Conservation (phyloP, 2,888 invertebrate species). For the Cyclophora punctaria region DNA sequence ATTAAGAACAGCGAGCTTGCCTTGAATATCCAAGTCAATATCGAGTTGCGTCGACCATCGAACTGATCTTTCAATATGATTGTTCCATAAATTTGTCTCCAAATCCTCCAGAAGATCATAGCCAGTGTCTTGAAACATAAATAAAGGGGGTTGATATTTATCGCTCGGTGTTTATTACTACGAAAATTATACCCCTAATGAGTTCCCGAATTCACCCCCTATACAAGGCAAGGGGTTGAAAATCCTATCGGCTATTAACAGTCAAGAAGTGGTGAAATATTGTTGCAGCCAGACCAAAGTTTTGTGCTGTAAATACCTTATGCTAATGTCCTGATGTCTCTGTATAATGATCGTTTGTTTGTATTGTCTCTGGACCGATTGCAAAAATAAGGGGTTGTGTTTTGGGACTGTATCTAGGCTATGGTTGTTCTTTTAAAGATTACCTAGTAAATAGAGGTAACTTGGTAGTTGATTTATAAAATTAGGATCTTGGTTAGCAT, state of each 20-base stretch:
- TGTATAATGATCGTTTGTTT: not conserved
- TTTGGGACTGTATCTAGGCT: no score
- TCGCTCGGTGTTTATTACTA: conserved; percentile 70
- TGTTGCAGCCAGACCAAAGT: conserved; percentile 34
- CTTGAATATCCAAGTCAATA: not conserved
- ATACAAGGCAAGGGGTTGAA: conserved; percentile 47
- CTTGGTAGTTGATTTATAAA: no score
- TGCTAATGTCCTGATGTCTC: conserved; percentile 39
- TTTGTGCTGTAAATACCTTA: conserved; percentile 46
- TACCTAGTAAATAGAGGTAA: no score
- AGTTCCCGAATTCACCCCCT: conserved; percentile 62
- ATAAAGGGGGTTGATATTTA: conserved; percentile 70
- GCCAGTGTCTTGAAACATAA: conserved; percentile 42
- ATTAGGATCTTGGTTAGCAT: no score
- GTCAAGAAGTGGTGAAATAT: conserved; percentile 66
- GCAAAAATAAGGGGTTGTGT: no score
- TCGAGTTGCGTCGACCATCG: no score
- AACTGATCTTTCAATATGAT: conserved; percentile 7
- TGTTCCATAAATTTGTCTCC: conserved; percentile 16
- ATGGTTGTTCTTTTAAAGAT: no score
- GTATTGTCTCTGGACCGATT: not conserved
- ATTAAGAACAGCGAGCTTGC: no score
- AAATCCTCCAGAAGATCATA: not conserved
- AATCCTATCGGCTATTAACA: conserved; percentile 74
- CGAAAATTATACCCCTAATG: conserved; percentile 74